Conservation (phyloP, 2,113 vertebrate genomes). For the Cepphus grylle region DNA sequence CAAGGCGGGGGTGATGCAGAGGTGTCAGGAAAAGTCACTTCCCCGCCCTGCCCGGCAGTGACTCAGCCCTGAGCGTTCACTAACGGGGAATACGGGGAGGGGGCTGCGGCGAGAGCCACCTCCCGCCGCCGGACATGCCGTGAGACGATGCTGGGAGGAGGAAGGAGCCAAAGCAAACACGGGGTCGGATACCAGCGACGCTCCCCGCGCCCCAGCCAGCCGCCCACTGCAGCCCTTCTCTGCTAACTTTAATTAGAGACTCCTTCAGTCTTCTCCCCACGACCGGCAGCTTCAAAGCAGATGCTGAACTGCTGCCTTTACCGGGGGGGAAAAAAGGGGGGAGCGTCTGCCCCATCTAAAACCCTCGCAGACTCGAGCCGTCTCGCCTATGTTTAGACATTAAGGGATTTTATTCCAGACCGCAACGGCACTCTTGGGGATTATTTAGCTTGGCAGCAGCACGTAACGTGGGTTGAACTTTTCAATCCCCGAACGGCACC, state of each 20-base stretch:
- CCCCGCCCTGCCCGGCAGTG: not conserved
- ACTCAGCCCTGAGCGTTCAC: not conserved
- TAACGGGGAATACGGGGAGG: not conserved
- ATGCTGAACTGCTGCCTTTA: not conserved
- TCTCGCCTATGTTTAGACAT: conserved; percentile 35
- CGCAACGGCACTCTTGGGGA: not conserved
- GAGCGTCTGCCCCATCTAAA: not conserved
- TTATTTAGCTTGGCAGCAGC: conserved; percentile 23
- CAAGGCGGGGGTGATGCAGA: not conserved
- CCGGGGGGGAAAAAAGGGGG: not conserved
- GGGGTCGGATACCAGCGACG: not conserved
- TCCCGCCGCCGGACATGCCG: accelerated
- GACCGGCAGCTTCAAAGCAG: conserved; percentile 27
- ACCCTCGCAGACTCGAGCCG: not conserved
- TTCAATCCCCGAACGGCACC: not conserved
- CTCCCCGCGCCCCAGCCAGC: not conserved
- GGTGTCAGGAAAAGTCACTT: not conserved
- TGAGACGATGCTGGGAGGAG: not conserved
- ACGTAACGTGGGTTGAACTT: accelerated
- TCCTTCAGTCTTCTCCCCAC: not conserved
- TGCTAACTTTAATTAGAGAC: not conserved
- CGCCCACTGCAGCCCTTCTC: not conserved
- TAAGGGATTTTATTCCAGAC: not conserved
- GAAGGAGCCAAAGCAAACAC: not conserved
- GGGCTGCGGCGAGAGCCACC: not conserved